Percentiles rank a stretch among this genome's conserved stretches.
Evolutionary conservation across 2,888 invertebrate genomes (phyloP).

Genomic region (Phlogophora meticulosa): DNA sequence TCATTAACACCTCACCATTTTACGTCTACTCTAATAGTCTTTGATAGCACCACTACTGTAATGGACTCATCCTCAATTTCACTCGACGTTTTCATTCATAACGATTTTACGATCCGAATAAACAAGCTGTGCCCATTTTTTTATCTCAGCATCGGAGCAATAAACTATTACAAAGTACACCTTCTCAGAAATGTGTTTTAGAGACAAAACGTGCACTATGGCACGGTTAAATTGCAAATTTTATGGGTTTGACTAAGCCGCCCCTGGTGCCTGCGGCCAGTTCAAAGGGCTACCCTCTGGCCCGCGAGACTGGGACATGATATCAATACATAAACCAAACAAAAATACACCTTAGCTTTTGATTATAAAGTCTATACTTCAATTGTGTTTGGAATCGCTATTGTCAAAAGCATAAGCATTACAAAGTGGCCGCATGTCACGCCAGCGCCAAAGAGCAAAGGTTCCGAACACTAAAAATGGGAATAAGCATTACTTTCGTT

Average conservation of each 20-base stretch:
- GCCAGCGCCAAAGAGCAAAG: constrained; percentile 83
- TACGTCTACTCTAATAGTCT: constrained; percentile 35
- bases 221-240: constrained; percentile 80
- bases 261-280: constrained; percentile 81
- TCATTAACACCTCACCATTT: constrained; percentile 48
- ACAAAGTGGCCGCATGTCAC: constrained; percentile 77
- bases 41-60: constrained; percentile 44
- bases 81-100: constrained; percentile 58
- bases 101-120: constrained; percentile 51
- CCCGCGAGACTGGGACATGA: constrained; percentile 70
- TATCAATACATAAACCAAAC: constrained; percentile 53
- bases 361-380: constrained; percentile 37
- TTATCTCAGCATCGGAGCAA: constrained; percentile 61
- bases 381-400: constrained; percentile 50
- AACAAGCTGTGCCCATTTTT: constrained; percentile 63
- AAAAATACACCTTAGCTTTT: constrained; percentile 57
- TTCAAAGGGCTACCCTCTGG: constrained; percentile 83
- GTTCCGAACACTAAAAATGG: constrained; percentile 83
- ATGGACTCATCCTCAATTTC: constrained; percentile 53
- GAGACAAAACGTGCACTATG: constrained; percentile 78
- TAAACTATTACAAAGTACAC: constrained; percentile 70
- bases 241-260: constrained; percentile 75
- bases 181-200: constrained; percentile 73
- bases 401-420: constrained; percentile 71
- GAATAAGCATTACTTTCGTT: constrained; percentile 81